Percentiles rank a stretch among this genome's conserved stretches.
These are phyloP conservation scores for Wasmannia auropunctata DNA, from an alignment of 1,140 invertebrate genomes.

Conservation along the genomic window DNA sequence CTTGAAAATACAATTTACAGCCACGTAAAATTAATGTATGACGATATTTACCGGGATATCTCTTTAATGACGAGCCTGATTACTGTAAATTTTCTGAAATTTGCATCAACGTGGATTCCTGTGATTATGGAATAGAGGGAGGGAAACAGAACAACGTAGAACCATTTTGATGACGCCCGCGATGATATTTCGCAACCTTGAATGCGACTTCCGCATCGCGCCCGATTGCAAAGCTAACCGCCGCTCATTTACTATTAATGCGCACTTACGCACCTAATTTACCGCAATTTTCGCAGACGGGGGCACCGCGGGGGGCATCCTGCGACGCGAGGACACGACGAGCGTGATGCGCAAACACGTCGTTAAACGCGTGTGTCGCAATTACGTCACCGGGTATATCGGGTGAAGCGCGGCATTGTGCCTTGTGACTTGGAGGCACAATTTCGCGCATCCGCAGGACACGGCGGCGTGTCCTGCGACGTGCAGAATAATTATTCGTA, in stretches of 20 bases:
- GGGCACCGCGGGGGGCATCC: slow-evolving; percentile 16
- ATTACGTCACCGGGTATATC: slow-evolving; percentile 48
- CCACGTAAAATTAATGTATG: background rate
- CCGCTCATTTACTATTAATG: slow-evolving; percentile 43
- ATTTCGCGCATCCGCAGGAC: slow-evolving; percentile 30
- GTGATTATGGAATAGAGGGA: background rate
- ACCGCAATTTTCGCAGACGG: slow-evolving; percentile 42
- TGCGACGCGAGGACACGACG: slow-evolving; percentile 10
- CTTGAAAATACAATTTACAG: background rate
- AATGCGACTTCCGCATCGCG: slow-evolving; percentile 28
- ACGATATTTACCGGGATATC: background rate
- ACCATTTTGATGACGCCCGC: slow-evolving; percentile 16
- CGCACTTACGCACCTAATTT: slow-evolving; percentile 50
- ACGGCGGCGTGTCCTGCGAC: slow-evolving; percentile 24
- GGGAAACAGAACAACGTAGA: slow-evolving; percentile 16
- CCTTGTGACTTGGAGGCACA: background rate
- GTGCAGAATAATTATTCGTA: slow-evolving; percentile 37
- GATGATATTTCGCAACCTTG: slow-evolving; percentile 18
- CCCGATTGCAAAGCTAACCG: slow-evolving; percentile 31
- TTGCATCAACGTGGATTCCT: background rate
- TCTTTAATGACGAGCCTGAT: background rate
- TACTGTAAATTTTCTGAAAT: background rate
- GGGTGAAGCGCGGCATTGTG: slow-evolving; percentile 6
- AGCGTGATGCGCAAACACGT: slow-evolving; percentile 41
- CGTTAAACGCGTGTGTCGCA: slow-evolving; percentile 34